Evolutionary conservation across 2,113 vertebrate genomes (phyloP).

Genomic region (Trochalopteron elliotii): DNA sequence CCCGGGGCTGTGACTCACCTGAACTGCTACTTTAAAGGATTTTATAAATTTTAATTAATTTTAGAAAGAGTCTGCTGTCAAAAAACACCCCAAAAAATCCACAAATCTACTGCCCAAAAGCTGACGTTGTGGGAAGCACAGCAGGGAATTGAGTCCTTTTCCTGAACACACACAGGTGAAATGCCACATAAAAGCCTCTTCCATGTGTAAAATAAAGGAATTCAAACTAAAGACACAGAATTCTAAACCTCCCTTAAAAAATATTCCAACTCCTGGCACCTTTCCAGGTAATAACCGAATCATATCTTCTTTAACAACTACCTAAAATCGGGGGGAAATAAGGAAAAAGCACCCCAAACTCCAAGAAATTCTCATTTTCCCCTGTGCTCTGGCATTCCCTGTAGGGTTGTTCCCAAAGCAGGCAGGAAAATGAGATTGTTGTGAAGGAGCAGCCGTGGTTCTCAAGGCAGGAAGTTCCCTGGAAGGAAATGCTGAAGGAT

Average conservation of each 20-base stretch:
- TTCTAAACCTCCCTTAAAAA: neutral
- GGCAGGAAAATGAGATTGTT: neutral
- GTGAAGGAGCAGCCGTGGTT: neutral
- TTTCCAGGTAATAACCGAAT: neutral
- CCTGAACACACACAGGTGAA: neutral
- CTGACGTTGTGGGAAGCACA: accelerated
- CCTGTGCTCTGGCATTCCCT: neutral
- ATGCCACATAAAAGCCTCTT: neutral
- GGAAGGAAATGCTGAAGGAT: constrained; percentile 49
- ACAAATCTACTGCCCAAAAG: neutral
- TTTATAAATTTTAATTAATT: neutral
- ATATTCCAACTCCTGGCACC: neutral
- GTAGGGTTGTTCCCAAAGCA: neutral
- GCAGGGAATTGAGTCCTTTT: neutral
- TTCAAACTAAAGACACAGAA: neutral
- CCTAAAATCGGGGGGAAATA: neutral
- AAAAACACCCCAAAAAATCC: neutral
- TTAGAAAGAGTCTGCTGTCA: neutral
- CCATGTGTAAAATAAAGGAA: accelerated
- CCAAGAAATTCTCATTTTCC: neutral
- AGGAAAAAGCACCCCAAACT: neutral
- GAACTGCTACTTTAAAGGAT: accelerated
- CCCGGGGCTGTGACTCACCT: neutral
- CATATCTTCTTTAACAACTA: accelerated
- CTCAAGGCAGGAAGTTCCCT: constrained; percentile 20